Evolutionary conservation across 1,140 invertebrate species (phyloP), one percentile per base, ranked within the genome.

Genomic region (Gryon sp.): DNA sequence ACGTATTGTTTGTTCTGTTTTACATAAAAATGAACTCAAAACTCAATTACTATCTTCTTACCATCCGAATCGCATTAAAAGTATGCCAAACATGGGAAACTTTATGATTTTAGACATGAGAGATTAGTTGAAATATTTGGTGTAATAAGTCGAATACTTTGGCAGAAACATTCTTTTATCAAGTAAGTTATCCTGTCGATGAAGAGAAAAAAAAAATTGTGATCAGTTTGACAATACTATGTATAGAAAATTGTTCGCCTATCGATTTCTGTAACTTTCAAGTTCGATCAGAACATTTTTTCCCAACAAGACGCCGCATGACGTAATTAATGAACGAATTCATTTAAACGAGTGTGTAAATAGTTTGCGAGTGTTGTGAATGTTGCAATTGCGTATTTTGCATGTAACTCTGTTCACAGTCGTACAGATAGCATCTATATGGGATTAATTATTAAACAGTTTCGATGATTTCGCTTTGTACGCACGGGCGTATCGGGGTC

Each of bases 371-470:
- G 16, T 4, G 45, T 18, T 30, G 26, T 19, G 52, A 40, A 16
- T 24, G 22, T 7, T 1, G 19, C 19, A 14, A 46, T 34, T 8
- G 20, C 18, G 24, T 41, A 45, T 53, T 57, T 63, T 55, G 45
- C 63, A 40, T 62, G 62, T 9, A 55, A 68, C 43, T 68, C 8
- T 20, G 50, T 46, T 50, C 3, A 34, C 16, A 7, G 14, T 14
- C 9, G 36, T 41, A 46, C 34, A 52, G 12, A 34, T 59, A 78
- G 9, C 6, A 78, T 79, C 72, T 66, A 60, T 59, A 52, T 70
- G 65, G 59, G 38, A 76, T 68, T 63, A 76, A 76, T 76, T 65
- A 76, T 73, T 76, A 72, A 76, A 63, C 60, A 50, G 63, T 57
- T 72, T 73, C 73, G 36, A 72, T 75, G 48, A 75, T 62, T 75